Evolutionary conservation across 2,888 invertebrate genomes (phyloP), one percentile per base, ranked within the genome.

Genomic region (Lamproptera curius): DNA sequence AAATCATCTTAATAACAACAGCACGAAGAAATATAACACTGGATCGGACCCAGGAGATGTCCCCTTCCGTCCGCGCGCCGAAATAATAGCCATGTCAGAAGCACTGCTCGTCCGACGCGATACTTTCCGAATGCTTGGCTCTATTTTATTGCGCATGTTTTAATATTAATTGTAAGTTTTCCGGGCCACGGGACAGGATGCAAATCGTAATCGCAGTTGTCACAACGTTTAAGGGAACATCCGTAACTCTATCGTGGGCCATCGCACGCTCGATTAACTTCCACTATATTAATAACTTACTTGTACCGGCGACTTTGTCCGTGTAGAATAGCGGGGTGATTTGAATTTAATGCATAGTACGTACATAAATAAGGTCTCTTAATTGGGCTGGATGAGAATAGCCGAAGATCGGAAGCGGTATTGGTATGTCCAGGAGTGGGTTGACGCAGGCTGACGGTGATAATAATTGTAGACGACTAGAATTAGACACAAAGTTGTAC

Each of bases 81-180:
- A 70, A 76, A 79, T 84, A 85, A 85, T 79, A 70, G 81, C 75
- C 74, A 73, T 77, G 82, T 84, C 83, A 83, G 72, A 76, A 80
- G 73, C 83, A 83, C 61, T 62, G 70, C 69, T 68, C 70, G 67
- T 65, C 61, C 78, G 79, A 83, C 76, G 76, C 60, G 73, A 84
- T 79, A 73, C 74, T 78, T 83, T 82, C 82, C 81, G 77, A 79
- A 76, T 76, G 76, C 76, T 79, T 79, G 77, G 60, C 68, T 83
- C 73, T 75, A 77, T 80, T 82, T 82, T 79, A 84, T 78, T 78
- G 81, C 65, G 83, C 84, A 83, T 83, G 80, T 82, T 80, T 84
- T 80, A 83, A 84, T 82, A 83, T 81, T 84, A 81, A 84, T 84
- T 81, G 80, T 81, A 78, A 81, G 82, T 83, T 82, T 81, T 81